Conservation (phyloP, 2,888 invertebrate species). For the Aphidoletes aphidimyza region DNA sequence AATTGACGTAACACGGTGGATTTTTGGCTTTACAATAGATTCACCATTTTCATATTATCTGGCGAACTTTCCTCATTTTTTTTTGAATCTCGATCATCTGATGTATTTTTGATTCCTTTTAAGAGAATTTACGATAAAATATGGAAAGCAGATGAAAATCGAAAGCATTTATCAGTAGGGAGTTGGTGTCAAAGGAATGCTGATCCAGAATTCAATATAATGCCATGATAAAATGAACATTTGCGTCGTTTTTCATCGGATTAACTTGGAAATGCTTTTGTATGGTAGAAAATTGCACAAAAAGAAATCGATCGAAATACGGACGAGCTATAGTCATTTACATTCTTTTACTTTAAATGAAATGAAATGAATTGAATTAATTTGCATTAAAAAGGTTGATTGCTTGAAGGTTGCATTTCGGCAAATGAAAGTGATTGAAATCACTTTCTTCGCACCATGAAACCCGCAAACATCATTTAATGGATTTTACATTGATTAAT, state of each 20-base stretch:
- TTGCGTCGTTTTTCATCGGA: background rate
- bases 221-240: background rate
- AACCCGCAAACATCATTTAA: constrained; percentile 22
- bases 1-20: background rate
- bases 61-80: background rate
- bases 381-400: no score
- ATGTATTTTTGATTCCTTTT: no score
- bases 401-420: no score
- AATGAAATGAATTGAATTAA: no score
- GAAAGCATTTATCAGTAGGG: no score
- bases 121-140: no score
- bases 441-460: background rate
- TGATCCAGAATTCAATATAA: background rate
- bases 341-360: no score
- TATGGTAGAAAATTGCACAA: background rate
- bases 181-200: no score
- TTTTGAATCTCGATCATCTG: no score
- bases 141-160: no score
- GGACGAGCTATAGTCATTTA: background rate
- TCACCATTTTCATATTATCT: no score
- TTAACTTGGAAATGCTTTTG: background rate
- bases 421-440: no score
- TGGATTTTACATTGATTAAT: constrained; percentile 31
- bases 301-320: background rate
- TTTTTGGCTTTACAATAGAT: background rate